Evolutionary conservation across 2,797 vertebrate genomes (phyloP), one percentile per base, ranked within the genome.

Genomic region (Nannoperca australis): DNA sequence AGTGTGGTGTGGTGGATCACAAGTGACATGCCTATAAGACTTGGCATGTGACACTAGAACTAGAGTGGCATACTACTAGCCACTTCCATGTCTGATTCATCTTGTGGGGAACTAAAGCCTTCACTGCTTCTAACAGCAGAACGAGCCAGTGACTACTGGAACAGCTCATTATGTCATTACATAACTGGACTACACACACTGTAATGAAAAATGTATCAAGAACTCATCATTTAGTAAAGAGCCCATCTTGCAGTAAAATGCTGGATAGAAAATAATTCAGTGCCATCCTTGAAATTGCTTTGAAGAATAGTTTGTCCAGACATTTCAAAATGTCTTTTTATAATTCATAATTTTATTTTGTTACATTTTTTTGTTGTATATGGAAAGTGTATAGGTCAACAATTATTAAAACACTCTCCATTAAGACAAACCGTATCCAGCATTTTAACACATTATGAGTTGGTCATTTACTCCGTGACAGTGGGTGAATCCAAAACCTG

Each of bases 211-310:
- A 67, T 78, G 27, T 8, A 76, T 64, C 55, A 40, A 45, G 47
- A 70, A 27, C 14, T 78, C 54, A 74, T 71, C 32, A 58, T n/a
- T 65, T 62, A 70, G 50, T 75, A 42, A 85, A 66, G 50, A 65
- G 49, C 44, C 53, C 53, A 67, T 64, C 61, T 45, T 78, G 70
- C 70, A 73, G 63, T 80, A 73, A 85, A 78, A 84, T 32, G 81
- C 67, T 78, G 36, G 18, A 58, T 65, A 44, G 55, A 58, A 56
- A 50, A 59, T 13, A n/a, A 71, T 36, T 45, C n/a, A 0, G 10
- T 24, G 40, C 45, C 44, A 44, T 60, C 49, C 22, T 32, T 24
- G 1, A 36, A 54, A 34, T 15, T 22, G 10, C 0, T 49, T 47
- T 47, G 1, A 18, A 30, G 40, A 58, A n/a, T 13, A 6, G 2